phyloP scores from a whole-genome alignment of 2,797 vertebrate genomes.

The Schizothorax lantsangensis region DNA sequence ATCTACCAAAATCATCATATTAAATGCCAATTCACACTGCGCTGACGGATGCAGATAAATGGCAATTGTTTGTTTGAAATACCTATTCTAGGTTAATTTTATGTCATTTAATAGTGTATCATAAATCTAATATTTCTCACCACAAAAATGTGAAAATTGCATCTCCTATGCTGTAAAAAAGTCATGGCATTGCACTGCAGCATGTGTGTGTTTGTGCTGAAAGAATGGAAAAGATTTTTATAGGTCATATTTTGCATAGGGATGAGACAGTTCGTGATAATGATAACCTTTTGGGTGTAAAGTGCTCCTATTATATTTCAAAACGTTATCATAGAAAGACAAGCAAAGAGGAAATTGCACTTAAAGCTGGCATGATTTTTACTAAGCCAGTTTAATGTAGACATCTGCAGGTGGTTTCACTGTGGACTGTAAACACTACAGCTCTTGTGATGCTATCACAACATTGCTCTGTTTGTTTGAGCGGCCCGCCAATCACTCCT shows the following conservation, averaged over 20 bases:
- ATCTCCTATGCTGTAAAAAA: neutral
- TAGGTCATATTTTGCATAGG: conserved; percentile 81
- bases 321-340: conserved; percentile 67
- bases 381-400: neutral
- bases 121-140: neutral
- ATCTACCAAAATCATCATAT: no score
- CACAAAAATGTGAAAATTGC: neutral
- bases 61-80: neutral
- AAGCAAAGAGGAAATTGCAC: neutral
- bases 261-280: conserved; percentile 73
- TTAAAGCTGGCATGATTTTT: neutral
- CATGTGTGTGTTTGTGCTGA: conserved; percentile 56
- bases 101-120: neutral
- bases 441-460: neutral
- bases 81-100: neutral
- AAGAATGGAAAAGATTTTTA: conserved; percentile 69
- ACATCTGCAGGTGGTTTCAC: neutral
- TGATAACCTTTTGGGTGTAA: conserved; percentile 75
- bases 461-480: neutral
- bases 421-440: neutral
- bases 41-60: neutral
- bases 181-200: neutral
- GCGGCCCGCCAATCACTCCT: neutral
- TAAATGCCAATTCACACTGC: neutral
- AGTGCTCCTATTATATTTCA: conserved; percentile 66